Evolutionary conservation across 2,888 invertebrate genomes (phyloP).

Genomic region (Rhopalosiphum nymphaeae): DNA sequence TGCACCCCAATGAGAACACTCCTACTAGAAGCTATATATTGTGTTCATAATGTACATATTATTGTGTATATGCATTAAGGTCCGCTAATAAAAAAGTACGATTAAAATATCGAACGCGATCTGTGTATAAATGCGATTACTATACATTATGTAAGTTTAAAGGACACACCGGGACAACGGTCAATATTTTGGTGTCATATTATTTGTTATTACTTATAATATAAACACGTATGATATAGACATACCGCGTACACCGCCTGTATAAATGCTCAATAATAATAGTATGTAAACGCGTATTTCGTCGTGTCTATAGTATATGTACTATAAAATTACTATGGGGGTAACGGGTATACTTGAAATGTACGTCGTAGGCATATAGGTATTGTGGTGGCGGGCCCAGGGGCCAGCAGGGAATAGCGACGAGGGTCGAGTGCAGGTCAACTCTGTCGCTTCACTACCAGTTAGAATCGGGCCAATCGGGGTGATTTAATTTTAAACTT

Average conservation of each 20-base stretch:
- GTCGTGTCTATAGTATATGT: background rate
- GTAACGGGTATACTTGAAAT: background rate
- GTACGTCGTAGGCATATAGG: background rate
- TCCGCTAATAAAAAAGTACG: too few relatives aligned
- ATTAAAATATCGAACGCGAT: slow-evolving; percentile 32
- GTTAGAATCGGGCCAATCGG: too few relatives aligned
- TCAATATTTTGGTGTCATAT: background rate
- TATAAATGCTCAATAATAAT: background rate
- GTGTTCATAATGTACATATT: background rate
- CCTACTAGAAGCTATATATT: too few relatives aligned
- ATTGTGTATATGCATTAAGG: background rate
- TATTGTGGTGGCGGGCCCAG: background rate
- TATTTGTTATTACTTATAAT: background rate
- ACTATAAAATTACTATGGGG: background rate
- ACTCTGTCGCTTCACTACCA: background rate
- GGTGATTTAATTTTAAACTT: background rate
- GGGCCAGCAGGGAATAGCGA: background rate
- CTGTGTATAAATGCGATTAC: background rate
- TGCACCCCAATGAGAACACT: too few relatives aligned
- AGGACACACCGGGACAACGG: background rate
- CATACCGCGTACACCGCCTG: too few relatives aligned
- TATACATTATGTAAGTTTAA: background rate
- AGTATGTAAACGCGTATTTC: background rate
- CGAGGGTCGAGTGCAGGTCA: background rate
- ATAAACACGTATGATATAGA: background rate